Conservation (phyloP, 2,888 invertebrate species). For the Acrocyrtus sp. region DNA sequence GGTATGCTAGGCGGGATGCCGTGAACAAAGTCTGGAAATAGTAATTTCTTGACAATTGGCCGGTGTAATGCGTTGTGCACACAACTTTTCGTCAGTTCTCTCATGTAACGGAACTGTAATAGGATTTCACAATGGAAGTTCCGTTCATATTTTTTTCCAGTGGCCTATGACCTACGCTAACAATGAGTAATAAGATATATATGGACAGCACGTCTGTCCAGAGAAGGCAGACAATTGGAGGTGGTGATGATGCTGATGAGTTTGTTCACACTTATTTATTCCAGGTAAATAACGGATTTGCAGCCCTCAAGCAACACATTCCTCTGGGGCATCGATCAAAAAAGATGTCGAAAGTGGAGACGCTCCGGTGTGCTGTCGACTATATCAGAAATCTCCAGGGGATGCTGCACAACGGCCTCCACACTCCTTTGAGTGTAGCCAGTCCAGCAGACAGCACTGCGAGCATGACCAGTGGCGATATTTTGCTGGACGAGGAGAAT, state of each 20-base stretch:
- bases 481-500: conserved; percentile 34
- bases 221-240: no score
- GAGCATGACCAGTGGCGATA: conserved; percentile 27
- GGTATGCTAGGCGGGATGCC: conserved; percentile 34
- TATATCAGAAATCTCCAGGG: conserved; percentile 87
- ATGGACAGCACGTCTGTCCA: no score
- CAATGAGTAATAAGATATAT: conserved; percentile 21
- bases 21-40: no score
- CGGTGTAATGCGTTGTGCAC: no score
- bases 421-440: conserved; percentile 24
- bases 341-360: conserved; percentile 90
- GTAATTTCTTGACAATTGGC: conserved; percentile 40
- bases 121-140: no score
- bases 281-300: conserved; percentile 93
- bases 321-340: conserved; percentile 76
- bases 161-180: conserved; percentile 44
- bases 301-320: conserved; percentile 88
- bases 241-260: conserved; percentile 14
- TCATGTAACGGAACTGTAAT: neutral
- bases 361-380: conserved; percentile 87
- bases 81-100: neutral
- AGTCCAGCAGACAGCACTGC: conserved; percentile 42
- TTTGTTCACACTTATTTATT: conserved; percentile 22
- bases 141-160: no score
- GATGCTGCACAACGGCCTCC: conserved; percentile 76